Evolutionary conservation across 2,113 vertebrate species (phyloP).

Genomic region (Scalopus aquaticus): DNA sequence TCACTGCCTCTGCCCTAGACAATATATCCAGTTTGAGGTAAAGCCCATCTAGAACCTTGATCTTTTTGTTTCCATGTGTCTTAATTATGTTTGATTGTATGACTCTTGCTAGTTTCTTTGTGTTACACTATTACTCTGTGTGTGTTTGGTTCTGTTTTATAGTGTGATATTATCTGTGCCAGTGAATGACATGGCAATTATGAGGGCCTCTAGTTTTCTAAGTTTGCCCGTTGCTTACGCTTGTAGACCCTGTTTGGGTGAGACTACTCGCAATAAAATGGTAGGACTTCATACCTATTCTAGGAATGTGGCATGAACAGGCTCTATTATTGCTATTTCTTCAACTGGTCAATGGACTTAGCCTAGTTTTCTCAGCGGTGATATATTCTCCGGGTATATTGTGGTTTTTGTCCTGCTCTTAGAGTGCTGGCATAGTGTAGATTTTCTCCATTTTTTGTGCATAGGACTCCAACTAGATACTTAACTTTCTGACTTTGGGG

Average conservation of each 20-base stretch:
- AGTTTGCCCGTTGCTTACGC: background rate
- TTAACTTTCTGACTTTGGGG: background rate
- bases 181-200: background rate
- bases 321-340: background rate
- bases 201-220: background rate
- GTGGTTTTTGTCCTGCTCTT: background rate
- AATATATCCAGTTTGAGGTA: background rate
- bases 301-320: background rate
- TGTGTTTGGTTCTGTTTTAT: background rate
- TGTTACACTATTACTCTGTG: background rate
- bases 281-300: background rate
- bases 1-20: background rate
- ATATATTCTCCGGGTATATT: background rate
- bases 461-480: background rate
- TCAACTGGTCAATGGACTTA: background rate
- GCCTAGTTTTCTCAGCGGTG: background rate
- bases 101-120: background rate
- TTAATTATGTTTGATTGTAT: background rate
- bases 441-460: background rate
- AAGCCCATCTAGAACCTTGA: background rate
- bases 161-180: background rate
- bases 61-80: background rate
- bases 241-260: background rate
- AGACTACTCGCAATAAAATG: slow-evolving; percentile 4
- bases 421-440: background rate